Percentiles rank a stretch among this genome's conserved stretches.
phyloP scores from a whole-genome alignment of 2,888 invertebrate genomes.

The Leptinotarsa haldemani region DNA sequence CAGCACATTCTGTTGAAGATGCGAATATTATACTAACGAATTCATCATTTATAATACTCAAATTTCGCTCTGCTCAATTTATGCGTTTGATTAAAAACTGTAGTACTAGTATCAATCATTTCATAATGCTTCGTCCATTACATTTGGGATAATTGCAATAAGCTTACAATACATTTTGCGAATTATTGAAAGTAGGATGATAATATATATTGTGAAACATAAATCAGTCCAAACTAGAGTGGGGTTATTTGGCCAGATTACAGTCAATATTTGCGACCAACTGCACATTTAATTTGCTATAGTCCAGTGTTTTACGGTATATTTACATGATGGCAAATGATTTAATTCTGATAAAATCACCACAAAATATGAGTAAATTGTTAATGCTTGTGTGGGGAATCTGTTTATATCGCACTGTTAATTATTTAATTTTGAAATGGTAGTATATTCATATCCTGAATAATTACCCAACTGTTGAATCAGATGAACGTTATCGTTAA shows the following conservation, averaged over 20 bases:
- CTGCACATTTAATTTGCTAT: neutral
- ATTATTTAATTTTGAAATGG: neutral
- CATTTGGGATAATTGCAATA: neutral
- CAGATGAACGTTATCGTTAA: too few species aligned
- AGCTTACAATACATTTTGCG: neutral
- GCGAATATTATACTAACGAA: neutral
- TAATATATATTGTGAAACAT: neutral
- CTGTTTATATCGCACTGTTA: neutral
- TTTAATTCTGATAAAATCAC: neutral
- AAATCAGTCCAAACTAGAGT: neutral
- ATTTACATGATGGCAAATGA: neutral
- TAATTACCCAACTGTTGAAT: too few species aligned
- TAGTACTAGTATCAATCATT: neutral
- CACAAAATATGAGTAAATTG: neutral
- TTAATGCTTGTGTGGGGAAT: neutral
- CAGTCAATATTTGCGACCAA: neutral
- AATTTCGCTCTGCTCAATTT: neutral
- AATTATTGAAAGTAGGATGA: neutral
- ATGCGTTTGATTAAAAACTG: neutral
- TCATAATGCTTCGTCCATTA: neutral
- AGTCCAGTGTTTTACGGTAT: neutral
- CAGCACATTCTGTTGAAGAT: neutral
- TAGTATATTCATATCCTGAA: neutral
- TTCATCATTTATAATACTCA: neutral
- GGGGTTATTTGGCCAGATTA: neutral